Percentiles rank a stretch among this genome's conserved stretches.
Conservation (phyloP, 2,113 vertebrate species). For the Hucho hucho region DNA sequence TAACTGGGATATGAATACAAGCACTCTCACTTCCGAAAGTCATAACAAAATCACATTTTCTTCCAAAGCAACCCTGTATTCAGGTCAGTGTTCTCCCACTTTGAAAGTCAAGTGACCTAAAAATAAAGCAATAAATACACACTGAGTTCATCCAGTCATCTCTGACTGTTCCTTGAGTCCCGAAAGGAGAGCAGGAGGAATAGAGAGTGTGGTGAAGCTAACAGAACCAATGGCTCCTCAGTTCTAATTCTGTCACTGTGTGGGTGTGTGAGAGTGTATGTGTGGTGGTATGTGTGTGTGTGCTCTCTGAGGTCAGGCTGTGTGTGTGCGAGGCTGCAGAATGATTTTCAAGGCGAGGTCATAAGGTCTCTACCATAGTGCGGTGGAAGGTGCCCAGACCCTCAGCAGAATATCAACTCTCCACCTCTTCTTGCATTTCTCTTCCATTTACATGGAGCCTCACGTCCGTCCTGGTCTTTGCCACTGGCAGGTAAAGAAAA, state of each 20-base stretch:
- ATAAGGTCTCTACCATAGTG: conserved; percentile 38
- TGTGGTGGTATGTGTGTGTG: not conserved
- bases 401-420: conserved; percentile 51
- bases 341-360: conserved; percentile 49
- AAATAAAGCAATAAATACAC: conserved; percentile 5
- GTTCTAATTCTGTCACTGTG: conserved; percentile 28
- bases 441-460: conserved; percentile 33
- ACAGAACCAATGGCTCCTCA: conserved; percentile 17
- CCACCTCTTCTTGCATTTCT: conserved; percentile 29
- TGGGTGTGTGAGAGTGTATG: conserved; percentile 1
- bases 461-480: too few relatives aligned
- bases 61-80: not conserved
- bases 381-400: conserved; percentile 12
- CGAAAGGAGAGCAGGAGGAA: conserved; percentile 26
- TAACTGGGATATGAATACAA: not conserved
- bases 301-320: conserved; percentile 27
- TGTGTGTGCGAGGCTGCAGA: not conserved
- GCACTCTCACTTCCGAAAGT: not conserved
- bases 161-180: not conserved
- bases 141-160: not conserved
- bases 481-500: too few relatives aligned
- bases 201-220: conserved; percentile 23
- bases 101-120: conserved; percentile 8
- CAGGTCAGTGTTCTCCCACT: conserved; percentile 5
- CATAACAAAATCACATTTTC: not conserved